These are phyloP conservation scores for Pygmarrhopalites habei DNA, from an alignment of 1,140 invertebrate genomes.

Conservation along the genomic window DNA sequence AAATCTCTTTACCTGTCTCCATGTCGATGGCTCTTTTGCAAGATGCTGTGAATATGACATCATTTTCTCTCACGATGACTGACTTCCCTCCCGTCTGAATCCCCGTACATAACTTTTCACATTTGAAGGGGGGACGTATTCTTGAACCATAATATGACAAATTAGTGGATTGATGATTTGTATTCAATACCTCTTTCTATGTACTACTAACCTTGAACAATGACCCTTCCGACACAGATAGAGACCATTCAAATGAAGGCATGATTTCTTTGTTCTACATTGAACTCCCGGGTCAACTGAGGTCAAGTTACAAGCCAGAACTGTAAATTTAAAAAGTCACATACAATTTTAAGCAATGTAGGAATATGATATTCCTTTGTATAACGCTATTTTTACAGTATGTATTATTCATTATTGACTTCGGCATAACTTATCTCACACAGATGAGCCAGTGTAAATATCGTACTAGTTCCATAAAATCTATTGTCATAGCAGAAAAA, in stretches of 20 bases:
- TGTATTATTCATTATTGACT: too few relatives aligned
- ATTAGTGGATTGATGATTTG: too few relatives aligned
- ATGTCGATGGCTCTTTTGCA: conserved; percentile 36
- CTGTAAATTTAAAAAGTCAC: too few relatives aligned
- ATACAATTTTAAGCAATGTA: too few relatives aligned
- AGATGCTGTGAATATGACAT: conserved; percentile 63
- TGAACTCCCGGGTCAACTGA: conserved; percentile 5
- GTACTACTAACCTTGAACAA: conserved; percentile 41
- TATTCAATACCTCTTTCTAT: too few relatives aligned
- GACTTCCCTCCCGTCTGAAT: conserved; percentile 81
- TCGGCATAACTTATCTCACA: too few relatives aligned
- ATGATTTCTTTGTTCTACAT: conserved; percentile 60
- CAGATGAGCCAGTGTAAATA: too few relatives aligned
- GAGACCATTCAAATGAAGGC: conserved; percentile 72
- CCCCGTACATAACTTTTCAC: conserved; percentile 74
- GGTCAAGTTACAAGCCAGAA: conserved; percentile 61
- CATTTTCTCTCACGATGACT: conserved; percentile 71
- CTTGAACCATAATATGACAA: conserved; percentile 49
- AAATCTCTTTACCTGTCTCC: conserved; percentile 62
- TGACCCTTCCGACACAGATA: conserved; percentile 72
- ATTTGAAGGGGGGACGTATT: conserved; percentile 70
- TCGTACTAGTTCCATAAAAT: too few relatives aligned
- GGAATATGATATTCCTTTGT: too few relatives aligned
- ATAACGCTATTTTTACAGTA: too few relatives aligned
- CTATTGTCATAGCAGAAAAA: too few relatives aligned